Evolutionary conservation across 1,140 invertebrate species (phyloP).

Genomic region (Euglossa dilemma): DNA sequence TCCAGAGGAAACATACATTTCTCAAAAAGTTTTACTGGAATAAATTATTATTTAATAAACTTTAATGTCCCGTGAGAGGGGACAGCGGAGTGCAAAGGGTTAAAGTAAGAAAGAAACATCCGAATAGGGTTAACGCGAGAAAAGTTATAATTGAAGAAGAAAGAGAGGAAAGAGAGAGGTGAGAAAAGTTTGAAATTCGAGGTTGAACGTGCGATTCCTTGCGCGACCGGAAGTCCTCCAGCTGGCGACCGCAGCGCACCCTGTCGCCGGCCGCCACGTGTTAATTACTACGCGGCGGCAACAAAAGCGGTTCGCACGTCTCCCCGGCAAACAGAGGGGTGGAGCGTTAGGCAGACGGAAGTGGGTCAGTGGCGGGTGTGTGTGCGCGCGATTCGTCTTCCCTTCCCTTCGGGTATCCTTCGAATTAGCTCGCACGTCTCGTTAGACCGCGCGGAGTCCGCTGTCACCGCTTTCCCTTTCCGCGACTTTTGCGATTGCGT

Average conservation of each 20-base stretch:
- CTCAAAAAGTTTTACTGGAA: too few species aligned
- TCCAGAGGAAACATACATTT: too few species aligned
- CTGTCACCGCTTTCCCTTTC: slow-evolving; percentile 71
- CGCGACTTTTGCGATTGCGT: slow-evolving; percentile 63
- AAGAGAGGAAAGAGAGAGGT: too few species aligned
- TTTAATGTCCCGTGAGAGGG: too few species aligned
- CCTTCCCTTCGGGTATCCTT: slow-evolving; percentile 34
- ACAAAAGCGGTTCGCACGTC: slow-evolving; percentile 10
- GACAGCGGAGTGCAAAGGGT: too few species aligned
- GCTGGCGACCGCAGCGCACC: background rate
- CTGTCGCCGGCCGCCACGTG: background rate
- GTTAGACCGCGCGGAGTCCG: slow-evolving; percentile 50
- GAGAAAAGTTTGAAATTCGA: too few species aligned
- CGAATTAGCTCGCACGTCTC: slow-evolving; percentile 39
- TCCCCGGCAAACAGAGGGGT: background rate
- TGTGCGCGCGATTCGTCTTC: slow-evolving; percentile 42
- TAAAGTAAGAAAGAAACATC: too few species aligned
- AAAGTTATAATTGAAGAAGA: too few species aligned
- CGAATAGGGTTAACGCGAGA: too few species aligned
- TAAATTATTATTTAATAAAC: too few species aligned
- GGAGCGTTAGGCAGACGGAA: slow-evolving; percentile 36
- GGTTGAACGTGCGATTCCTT: too few species aligned
- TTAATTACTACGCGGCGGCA: slow-evolving; percentile 9
- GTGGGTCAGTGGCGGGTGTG: slow-evolving; percentile 67
- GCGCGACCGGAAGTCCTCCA: too few species aligned